phyloP scores from a whole-genome alignment of 2,888 invertebrate genomes.

The Psylliodes chrysocephalus region DNA sequence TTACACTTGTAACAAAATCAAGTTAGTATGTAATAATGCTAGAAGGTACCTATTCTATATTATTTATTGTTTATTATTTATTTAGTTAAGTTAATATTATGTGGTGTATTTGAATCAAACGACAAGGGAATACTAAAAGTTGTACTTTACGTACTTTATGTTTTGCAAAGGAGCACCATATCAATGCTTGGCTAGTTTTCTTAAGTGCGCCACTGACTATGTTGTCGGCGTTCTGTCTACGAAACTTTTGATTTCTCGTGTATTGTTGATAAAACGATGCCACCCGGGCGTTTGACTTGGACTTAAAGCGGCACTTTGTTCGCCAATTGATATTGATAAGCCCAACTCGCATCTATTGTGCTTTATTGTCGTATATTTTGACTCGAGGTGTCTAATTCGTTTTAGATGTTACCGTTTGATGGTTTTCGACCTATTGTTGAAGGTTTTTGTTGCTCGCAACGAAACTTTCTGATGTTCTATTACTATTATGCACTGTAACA shows the following conservation, averaged over 20 bases:
- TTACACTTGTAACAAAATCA: too few relatives aligned
- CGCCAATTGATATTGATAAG: conserved; percentile 48
- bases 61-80: too few relatives aligned
- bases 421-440: conserved; percentile 24
- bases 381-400: conserved; percentile 43
- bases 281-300: conserved; percentile 53
- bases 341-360: conserved; percentile 37
- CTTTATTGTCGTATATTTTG: conserved; percentile 40
- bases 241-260: conserved; percentile 38
- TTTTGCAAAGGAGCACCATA: too few relatives aligned
- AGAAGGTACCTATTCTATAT: too few relatives aligned
- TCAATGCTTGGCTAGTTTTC: too few relatives aligned
- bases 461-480: too few relatives aligned
- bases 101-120: too few relatives aligned
- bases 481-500: conserved; percentile 14
- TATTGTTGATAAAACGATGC: conserved; percentile 46
- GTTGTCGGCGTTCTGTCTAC: conserved; percentile 38
- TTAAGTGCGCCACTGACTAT: too few relatives aligned
- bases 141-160: too few relatives aligned
- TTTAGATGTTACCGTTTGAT: conserved; percentile 31
- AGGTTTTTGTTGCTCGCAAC: not conserved
- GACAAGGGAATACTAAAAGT: too few relatives aligned
- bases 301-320: conserved; percentile 54
- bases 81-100: too few relatives aligned
- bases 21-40: too few relatives aligned